Conservation (phyloP, 1,140 invertebrate species). For the Amyelois transitella region DNA sequence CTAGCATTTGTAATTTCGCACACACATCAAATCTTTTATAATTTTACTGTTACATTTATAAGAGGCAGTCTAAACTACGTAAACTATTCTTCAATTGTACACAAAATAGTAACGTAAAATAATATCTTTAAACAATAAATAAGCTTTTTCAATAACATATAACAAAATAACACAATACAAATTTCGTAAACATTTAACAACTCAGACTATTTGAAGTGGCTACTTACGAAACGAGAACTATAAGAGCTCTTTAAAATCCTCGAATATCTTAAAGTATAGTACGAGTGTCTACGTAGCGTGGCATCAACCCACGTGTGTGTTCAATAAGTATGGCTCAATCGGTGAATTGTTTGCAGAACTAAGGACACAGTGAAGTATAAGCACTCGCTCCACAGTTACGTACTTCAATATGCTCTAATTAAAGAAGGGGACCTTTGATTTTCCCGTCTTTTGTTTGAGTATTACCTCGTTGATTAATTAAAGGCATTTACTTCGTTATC, state of each 20-base stretch:
- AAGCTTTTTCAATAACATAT: too few relatives aligned
- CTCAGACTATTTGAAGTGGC: too few relatives aligned
- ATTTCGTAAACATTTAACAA: too few relatives aligned
- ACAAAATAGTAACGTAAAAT: too few relatives aligned
- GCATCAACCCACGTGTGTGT: slow-evolving; percentile 2
- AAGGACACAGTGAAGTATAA: not conserved
- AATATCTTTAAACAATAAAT: too few relatives aligned
- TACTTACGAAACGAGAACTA: not conserved
- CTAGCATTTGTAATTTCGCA: too few relatives aligned
- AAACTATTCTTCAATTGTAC: too few relatives aligned
- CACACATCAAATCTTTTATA: too few relatives aligned
- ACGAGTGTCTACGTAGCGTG: not conserved
- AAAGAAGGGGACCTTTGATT: not conserved
- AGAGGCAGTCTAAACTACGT: too few relatives aligned
- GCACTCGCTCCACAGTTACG: not conserved
- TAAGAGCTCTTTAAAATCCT: not conserved
- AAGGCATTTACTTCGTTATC: too few relatives aligned
- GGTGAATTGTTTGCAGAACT: slow-evolving; percentile 11
- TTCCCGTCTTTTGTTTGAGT: not conserved
- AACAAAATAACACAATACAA: too few relatives aligned
- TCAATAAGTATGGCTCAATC: slow-evolving; percentile 13
- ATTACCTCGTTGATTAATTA: not conserved
- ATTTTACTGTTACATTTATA: too few relatives aligned
- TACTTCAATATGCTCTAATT: not conserved
- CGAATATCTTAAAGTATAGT: not conserved